Evolutionary conservation across 1,140 invertebrate species (phyloP).

Genomic region (Luehdorfia chinensis): DNA sequence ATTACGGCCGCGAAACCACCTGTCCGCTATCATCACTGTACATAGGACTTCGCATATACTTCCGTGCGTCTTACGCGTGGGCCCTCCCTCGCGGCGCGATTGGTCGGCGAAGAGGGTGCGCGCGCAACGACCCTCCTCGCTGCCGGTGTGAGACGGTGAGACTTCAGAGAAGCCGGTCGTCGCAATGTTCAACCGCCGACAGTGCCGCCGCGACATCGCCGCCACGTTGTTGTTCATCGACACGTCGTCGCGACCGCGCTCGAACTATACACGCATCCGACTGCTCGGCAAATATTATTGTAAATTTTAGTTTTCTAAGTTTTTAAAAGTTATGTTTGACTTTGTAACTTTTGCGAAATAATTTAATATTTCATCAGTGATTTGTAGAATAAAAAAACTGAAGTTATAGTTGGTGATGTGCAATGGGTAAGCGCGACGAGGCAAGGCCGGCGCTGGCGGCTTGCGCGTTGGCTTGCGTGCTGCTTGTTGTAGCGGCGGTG

Average conservation of each 20-base stretch:
- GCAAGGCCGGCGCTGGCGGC: conserved; percentile 25
- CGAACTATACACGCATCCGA: conserved; percentile 24
- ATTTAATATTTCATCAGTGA: conserved; percentile 7
- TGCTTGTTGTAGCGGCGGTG: conserved; percentile 41
- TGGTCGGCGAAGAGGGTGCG: conserved; percentile 54
- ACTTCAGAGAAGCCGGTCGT: conserved; percentile 63
- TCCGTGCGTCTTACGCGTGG: conserved; percentile 72
- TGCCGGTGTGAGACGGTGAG: conserved; percentile 45
- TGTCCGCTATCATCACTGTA: conserved; percentile 74
- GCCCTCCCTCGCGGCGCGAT: conserved; percentile 61
- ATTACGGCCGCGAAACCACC: conserved; percentile 74
- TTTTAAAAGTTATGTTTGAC: conserved; percentile 16
- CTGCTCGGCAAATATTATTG: conserved; percentile 12
- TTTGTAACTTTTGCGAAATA: conserved; percentile 4
- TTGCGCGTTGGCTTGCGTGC: conserved; percentile 68
- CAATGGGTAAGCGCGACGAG: conserved; percentile 52
- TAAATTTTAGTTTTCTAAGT: conserved; percentile 16
- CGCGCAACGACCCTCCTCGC: conserved; percentile 68
- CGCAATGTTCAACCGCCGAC: conserved; percentile 55
- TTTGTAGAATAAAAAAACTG: conserved; percentile 3
- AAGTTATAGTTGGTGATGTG: conserved; percentile 60
- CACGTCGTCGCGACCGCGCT: conserved; percentile 27
- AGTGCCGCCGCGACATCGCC: conserved; percentile 57
- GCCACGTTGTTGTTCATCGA: conserved; percentile 32
- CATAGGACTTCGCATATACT: conserved; percentile 77